Evolutionary conservation across 2,113 vertebrate species (phyloP).

Genomic region (Grantiella picta): DNA sequence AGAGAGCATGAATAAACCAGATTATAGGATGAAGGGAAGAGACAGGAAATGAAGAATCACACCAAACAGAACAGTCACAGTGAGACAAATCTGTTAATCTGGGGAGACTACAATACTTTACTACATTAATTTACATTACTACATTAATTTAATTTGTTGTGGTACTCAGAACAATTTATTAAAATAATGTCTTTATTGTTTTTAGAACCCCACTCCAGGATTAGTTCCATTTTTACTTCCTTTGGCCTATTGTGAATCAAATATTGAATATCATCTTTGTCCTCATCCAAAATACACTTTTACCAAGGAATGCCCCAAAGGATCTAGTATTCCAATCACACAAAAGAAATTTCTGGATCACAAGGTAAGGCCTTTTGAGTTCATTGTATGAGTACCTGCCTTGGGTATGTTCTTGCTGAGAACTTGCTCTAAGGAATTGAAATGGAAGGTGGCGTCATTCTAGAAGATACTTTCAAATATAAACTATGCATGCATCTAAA

Average conservation of each 20-base stretch:
- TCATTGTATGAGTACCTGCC: background rate
- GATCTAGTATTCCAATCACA: conserved; percentile 64
- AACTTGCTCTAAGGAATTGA: background rate
- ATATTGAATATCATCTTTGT: conserved; percentile 84
- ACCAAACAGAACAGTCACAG: background rate
- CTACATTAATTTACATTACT: too few relatives aligned
- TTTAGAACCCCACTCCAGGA: conserved; percentile 87
- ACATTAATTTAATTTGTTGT: background rate
- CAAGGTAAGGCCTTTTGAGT: conserved; percentile 63
- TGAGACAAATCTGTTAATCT: background rate
- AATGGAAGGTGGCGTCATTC: background rate
- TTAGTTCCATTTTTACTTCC: conserved; percentile 73
- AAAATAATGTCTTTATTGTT: background rate
- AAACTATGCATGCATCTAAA: background rate
- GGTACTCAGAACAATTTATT: background rate
- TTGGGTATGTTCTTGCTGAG: background rate
- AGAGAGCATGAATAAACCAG: background rate
- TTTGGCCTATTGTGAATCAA: conserved; percentile 80
- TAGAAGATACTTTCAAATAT: background rate
- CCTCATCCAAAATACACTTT: conserved; percentile 78
- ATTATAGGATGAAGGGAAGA: background rate
- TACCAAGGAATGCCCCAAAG: conserved; percentile 43
- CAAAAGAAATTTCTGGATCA: conserved; percentile 78
- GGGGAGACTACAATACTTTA: background rate
- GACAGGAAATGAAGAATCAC: background rate